Evolutionary conservation across 2,888 invertebrate species (phyloP).

Genomic region (Chrysopilus asiliformis): DNA sequence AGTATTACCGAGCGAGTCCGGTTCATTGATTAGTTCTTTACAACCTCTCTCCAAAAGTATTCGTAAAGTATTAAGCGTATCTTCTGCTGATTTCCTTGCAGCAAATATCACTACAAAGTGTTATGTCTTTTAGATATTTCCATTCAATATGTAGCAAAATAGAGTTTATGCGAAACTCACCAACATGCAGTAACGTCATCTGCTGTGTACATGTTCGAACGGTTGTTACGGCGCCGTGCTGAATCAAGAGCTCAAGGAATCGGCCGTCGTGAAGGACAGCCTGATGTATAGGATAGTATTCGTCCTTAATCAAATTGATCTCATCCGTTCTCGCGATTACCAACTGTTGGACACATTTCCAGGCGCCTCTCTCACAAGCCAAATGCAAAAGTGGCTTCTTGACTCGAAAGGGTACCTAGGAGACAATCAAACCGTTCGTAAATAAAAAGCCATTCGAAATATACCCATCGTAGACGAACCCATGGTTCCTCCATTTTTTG

Average conservation of each 20-base stretch:
- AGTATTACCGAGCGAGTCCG: slow-evolving; percentile 59
- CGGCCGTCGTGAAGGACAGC: slow-evolving; percentile 57
- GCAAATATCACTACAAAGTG: slow-evolving; percentile 44
- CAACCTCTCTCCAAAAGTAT: slow-evolving; percentile 58
- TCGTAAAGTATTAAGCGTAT: slow-evolving; percentile 53
- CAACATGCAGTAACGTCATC: slow-evolving; percentile 54
- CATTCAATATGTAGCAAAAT: no score
- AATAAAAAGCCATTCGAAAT: slow-evolving; percentile 3
- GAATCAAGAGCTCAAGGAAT: slow-evolving; percentile 50
- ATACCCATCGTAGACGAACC: slow-evolving; percentile 29
- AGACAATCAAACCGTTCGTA: not conserved
- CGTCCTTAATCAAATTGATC: slow-evolving; percentile 56
- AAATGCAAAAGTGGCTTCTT: slow-evolving; percentile 51
- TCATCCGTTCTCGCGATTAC: slow-evolving; percentile 51
- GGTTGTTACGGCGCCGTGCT: slow-evolving; percentile 55
- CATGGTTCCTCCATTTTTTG: slow-evolving; percentile 57
- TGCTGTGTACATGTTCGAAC: slow-evolving; percentile 56
- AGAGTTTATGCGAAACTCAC: no score
- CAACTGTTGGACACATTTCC: slow-evolving; percentile 55
- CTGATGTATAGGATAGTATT: slow-evolving; percentile 66
- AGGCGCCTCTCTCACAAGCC: slow-evolving; percentile 57
- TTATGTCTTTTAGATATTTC: no score
- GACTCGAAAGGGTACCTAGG: slow-evolving; percentile 39
- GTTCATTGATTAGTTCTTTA: slow-evolving; percentile 55
- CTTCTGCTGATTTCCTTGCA: slow-evolving; percentile 55